Conservation (phyloP, 2,797 vertebrate genomes). For the Coregonus ussuriensis region DNA sequence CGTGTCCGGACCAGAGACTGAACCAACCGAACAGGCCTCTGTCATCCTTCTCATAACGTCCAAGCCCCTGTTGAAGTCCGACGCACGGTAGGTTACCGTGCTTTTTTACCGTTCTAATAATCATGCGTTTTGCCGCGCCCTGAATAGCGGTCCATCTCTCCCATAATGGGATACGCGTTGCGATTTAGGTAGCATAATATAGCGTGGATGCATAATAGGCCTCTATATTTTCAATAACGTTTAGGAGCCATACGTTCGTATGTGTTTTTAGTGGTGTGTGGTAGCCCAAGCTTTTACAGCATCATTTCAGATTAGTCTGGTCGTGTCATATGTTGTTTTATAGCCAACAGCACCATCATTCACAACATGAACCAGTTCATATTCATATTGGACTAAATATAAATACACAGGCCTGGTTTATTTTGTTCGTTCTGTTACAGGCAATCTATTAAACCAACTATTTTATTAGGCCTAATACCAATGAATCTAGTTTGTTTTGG, state of each 20-base stretch:
- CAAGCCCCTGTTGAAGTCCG: neutral
- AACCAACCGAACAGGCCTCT: neutral
- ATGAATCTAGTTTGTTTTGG: neutral
- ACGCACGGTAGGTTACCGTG: constrained; percentile 35
- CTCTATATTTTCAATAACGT: neutral
- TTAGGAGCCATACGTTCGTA: neutral
- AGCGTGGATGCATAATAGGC: neutral
- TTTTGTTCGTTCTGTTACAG: neutral
- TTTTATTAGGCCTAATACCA: neutral
- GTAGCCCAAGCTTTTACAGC: neutral
- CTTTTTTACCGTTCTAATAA: neutral
- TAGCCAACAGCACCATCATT: neutral
- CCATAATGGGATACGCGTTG: neutral
- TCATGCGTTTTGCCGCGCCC: constrained; percentile 17
- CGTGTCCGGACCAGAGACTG: constrained; percentile 9
- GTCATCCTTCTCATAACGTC: neutral
- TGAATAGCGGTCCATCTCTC: constrained; percentile 1
- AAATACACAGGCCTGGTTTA: neutral
- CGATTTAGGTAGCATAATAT: neutral
- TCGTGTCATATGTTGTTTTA: neutral
- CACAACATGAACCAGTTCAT: neutral
- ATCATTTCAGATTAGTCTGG: neutral
- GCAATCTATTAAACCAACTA: neutral
- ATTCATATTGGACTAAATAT: neutral
- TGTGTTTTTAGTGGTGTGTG: neutral